Conservation (phyloP, 2,888 invertebrate species). For the Epiblema foenella region DNA sequence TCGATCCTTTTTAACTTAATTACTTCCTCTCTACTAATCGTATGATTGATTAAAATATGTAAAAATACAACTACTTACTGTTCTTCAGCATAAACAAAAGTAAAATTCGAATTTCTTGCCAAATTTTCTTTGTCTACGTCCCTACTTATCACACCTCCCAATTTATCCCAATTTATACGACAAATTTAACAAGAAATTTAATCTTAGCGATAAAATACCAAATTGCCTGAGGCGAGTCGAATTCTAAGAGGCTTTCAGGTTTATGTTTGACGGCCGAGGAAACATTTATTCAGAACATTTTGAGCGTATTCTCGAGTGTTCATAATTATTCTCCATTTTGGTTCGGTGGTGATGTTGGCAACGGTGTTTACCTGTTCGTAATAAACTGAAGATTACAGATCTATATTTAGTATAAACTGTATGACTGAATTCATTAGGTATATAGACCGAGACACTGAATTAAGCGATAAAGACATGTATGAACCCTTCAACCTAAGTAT, state of each 20-base stretch:
- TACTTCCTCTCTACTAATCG: too few species aligned
- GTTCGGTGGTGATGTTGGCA: background rate
- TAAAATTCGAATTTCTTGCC: too few species aligned
- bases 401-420: background rate
- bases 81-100: too few species aligned
- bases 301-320: background rate
- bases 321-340: slow-evolving; percentile 17
- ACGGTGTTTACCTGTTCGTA: background rate
- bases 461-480: too few species aligned
- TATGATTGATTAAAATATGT: too few species aligned
- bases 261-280: background rate
- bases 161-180: slow-evolving; percentile 1
- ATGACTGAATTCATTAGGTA: background rate
- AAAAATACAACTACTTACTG: too few species aligned
- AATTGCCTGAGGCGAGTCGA: background rate
- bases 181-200: slow-evolving; percentile 1
- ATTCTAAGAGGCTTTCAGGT: slow-evolving; percentile 5
- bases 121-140: too few species aligned
- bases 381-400: background rate
- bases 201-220: slow-evolving; percentile 10
- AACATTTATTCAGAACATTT: slow-evolving; percentile 9
- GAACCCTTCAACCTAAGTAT: too few species aligned
- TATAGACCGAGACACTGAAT: too few species aligned
- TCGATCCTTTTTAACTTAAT: too few species aligned
- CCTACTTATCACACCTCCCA: background rate